Base-by-base conservation (phyloP, 2,888 invertebrate genomes). In the Periphyllus acericola region DNA sequence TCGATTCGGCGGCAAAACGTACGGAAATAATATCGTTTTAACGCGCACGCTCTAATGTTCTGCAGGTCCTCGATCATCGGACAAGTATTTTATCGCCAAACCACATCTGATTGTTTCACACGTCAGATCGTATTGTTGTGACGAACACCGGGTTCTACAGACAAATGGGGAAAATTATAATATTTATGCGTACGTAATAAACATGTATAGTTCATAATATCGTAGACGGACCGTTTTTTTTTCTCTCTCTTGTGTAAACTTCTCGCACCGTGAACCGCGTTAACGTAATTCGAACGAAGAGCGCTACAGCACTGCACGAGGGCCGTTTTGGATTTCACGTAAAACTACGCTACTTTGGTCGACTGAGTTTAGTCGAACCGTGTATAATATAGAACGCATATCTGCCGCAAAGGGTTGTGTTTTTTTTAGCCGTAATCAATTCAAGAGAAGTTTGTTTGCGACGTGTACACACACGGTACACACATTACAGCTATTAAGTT, bases 321-420 rank as follows among this genome's bases (percentile, higher is more conserved):
- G n/a, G 14, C 32, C 32, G 72, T 72, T 82, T 82, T 55, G n/a
- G 52, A 72, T 83, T 34, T 71, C 72, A 82, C 52, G 82, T 68
- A 55, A 83, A 83, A 83, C 34, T 72, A 72, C 72, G 55, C 71
- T n/a, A 55, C 72, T 72, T 72, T 55, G 72, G 72, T 55, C 52
- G 72, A 34, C 34, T 3, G 71, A 72, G 82, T 83, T 52, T 72
- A 72, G 82, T 52, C 71, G 25, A 82, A 82, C 52, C 34, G 25
- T 19, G 72, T 82, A 72, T 52, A 46, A 72, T 55, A 55, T 55
- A 55, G 0, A 1, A 14, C 4, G 4, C 55, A 17, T 14, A 4
- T 21, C 4, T 29, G 66, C 40, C 11, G 19, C 81, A 29, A 5
- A 40, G 68, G 40, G 21, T 82, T 72, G 52, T 72, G 72, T 29